A percentile compares a stretch with the other conserved stretches of the same genome.
phyloP scores from a whole-genome alignment of 1,140 invertebrate genomes.

The Lucilia sericata region DNA sequence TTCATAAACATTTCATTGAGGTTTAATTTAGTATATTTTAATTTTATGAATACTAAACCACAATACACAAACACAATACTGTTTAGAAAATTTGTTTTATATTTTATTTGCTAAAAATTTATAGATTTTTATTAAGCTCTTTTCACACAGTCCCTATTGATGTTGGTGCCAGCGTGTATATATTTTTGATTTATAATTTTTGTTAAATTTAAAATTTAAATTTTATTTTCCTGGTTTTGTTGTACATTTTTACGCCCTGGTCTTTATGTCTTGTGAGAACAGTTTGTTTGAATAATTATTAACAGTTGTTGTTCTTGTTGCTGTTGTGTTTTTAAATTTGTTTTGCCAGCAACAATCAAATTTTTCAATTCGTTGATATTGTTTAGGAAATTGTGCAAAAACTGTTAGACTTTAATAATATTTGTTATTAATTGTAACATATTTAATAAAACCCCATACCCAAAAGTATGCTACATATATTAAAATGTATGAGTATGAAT shows the following conservation, averaged over 20 bases:
- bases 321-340: no score
- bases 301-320: no score
- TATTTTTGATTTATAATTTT: neutral
- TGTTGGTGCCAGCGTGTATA: neutral
- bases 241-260: neutral
- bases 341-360: no score
- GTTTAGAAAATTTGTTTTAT: neutral
- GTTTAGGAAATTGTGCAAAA: no score
- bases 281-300: neutral
- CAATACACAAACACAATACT: neutral
- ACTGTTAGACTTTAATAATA: no score
- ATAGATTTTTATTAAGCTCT: no score
- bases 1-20: constrained; percentile 12
- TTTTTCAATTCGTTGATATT: no score
- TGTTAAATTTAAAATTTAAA: neutral
- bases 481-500: no score
- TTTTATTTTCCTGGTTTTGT: neutral
- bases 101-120: neutral
- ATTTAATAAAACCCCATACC: no score
- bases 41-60: neutral
- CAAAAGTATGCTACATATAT: no score
- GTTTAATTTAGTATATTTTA: constrained; percentile 9
- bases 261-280: neutral
- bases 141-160: neutral
- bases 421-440: no score